A percentile compares a stretch with the other conserved stretches of the same genome.
These are phyloP conservation scores for Rotaria sp. DNA, from an alignment of 2,888 invertebrate genomes.

Conservation along the genomic window DNA sequence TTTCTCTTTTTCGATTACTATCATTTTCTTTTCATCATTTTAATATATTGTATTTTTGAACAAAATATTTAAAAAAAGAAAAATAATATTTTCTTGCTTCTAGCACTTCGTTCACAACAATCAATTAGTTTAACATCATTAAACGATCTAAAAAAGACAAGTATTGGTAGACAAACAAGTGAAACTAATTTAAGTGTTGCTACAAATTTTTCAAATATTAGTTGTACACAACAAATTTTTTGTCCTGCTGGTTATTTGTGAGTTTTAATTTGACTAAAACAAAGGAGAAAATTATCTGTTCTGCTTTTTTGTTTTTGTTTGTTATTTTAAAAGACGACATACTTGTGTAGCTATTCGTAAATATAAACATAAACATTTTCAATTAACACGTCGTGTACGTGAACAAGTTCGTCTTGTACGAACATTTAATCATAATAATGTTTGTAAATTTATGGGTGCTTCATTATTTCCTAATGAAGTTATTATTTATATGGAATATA, in stretches of 20 bases:
- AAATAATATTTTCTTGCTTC: background rate
- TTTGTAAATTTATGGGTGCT: conserved; percentile 48
- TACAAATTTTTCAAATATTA: background rate
- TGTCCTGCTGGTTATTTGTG: background rate
- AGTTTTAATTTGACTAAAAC: background rate
- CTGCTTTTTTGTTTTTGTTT: too few species aligned
- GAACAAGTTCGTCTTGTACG: conserved; percentile 38
- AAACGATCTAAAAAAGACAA: background rate
- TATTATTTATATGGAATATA: conserved; percentile 48
- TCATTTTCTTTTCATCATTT: too few species aligned
- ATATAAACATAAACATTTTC: conserved; percentile 22
- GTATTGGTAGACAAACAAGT: background rate
- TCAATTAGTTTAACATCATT: background rate
- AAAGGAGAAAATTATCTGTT: too few species aligned
- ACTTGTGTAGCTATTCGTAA: background rate
- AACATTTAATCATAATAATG: conserved; percentile 47
- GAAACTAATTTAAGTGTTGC: background rate
- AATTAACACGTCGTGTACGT: conserved; percentile 4
- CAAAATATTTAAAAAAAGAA: too few species aligned
- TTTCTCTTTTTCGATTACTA: too few species aligned
- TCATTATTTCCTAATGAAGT: conserved; percentile 47
- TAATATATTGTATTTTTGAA: too few species aligned
- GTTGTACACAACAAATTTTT: background rate
- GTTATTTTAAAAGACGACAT: background rate
- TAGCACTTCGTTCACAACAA: background rate